Conservation (phyloP, 2,888 invertebrate genomes). For the Drosophila merina region DNA sequence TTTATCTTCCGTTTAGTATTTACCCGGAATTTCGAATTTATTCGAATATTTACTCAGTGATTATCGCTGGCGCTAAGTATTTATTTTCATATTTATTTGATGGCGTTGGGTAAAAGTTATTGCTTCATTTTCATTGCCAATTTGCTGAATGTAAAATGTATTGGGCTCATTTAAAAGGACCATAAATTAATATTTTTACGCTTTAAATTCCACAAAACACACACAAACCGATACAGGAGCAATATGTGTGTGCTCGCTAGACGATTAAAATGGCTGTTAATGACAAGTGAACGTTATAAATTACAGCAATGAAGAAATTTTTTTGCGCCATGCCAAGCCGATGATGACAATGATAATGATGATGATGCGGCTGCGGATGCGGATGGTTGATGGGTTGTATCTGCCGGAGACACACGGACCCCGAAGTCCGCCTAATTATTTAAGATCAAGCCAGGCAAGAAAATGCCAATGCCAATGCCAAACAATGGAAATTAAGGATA, state of each 20-base stretch:
- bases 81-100: constrained; percentile 50
- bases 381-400: constrained; percentile 39
- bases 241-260: constrained; percentile 40
- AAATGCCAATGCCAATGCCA: constrained; percentile 55
- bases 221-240: constrained; percentile 22
- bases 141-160: constrained; percentile 41
- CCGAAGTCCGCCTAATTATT: constrained; percentile 75
- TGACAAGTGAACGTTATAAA: constrained; percentile 81
- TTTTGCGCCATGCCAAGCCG: neutral
- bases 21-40: constrained; percentile 42
- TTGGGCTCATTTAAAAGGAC: constrained; percentile 65
- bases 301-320: constrained; percentile 76
- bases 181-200: constrained; percentile 77
- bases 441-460: constrained; percentile 66
- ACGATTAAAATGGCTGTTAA: constrained; percentile 78
- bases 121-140: constrained; percentile 57
- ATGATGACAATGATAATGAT: constrained; percentile 25
- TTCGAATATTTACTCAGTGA: constrained; percentile 56
- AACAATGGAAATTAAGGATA: constrained; percentile 75
- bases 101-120: constrained; percentile 48
- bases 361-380: constrained; percentile 6
- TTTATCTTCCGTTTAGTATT: constrained; percentile 30
- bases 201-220: constrained; percentile 66
- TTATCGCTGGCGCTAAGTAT: constrained; percentile 41
- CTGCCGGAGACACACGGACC: constrained; percentile 55